Conservation (phyloP, 2,797 vertebrate genomes). For the Eulemur rubriventer region DNA sequence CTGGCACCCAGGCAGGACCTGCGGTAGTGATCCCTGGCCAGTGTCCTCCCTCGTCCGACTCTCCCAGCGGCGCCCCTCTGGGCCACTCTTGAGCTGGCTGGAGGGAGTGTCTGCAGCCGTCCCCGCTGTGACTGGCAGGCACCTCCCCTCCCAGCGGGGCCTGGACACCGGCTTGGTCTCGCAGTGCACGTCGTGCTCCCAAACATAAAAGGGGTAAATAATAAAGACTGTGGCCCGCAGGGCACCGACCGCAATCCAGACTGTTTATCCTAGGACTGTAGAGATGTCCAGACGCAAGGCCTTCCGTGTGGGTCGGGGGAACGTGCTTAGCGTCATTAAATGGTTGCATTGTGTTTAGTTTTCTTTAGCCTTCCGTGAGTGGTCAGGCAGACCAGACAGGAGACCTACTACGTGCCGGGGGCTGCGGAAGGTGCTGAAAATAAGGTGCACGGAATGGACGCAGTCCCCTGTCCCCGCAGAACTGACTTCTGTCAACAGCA, state of each 20-base stretch:
- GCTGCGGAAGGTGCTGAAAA: neutral
- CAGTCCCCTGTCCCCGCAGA: neutral
- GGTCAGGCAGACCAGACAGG: neutral
- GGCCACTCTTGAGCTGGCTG: neutral
- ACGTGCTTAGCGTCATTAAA: neutral
- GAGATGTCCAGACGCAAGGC: neutral
- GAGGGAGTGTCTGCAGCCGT: too few relatives aligned
- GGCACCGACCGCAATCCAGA: neutral
- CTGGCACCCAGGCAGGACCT: neutral
- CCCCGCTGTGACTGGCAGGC: accelerated
- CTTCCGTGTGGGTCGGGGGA: accelerated
- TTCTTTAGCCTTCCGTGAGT: neutral
- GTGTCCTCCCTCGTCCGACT: neutral
- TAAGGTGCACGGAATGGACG: neutral
- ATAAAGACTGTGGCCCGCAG: neutral
- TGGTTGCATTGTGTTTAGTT: neutral
- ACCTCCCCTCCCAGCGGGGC: neutral
- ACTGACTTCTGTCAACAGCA: too few relatives aligned
- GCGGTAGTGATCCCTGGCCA: accelerated
- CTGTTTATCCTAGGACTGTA: neutral
- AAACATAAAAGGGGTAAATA: neutral
- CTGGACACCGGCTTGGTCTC: neutral
- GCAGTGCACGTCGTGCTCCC: neutral
- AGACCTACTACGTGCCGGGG: neutral
- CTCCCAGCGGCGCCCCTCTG: neutral